Evolutionary conservation across 2,888 invertebrate species (phyloP), one percentile per base, ranked within the genome.

Genomic region (Amiota minor): DNA sequence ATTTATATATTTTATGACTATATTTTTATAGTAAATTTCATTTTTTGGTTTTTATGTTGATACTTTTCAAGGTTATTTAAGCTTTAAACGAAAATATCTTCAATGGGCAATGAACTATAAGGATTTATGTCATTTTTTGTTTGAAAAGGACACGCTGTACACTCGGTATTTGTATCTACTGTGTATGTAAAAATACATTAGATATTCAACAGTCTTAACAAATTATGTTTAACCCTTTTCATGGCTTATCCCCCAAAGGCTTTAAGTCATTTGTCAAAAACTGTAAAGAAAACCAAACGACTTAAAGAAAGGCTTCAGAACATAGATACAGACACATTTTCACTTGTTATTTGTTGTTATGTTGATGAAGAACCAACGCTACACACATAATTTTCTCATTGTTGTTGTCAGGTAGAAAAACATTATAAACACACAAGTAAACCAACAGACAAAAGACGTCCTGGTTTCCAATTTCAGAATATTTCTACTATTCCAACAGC

Each of bases 241-340:
- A 84, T 73, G 77, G 73, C 74, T 71, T 75, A 75, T 75, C 74
- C 79, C 82, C 86, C 73, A 61, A 85, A 83, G 82, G 82, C 86
- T 86, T 83, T 85, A 83, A 83, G 85, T 83, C 82, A 83, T 83
- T 83, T 83, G 84, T 85, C 82, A 85, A 81, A 82, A 84, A 76
- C 78, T 81, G 86, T 76, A 78, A 79, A 83, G 83, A 75, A 76
- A 77, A 75, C 70, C 71, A 71, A 64, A 3, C 35, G 59, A 45
- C 68, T 18, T 4, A 71, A 69, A 72, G 23, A 71, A 47, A 59
- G 23, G 4, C 47, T 46, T n/a, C n/a, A 46, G 46, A 2, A 46
- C 59, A 59, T 59, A 18, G 16, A 61, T 46, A 62, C 50, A 49
- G 18, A 59, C 53, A 71, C 49, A 71, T 68, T 70, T 59, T 12